Base-by-base conservation (phyloP, 2,888 invertebrate species). In the Eupeodes luniger region DNA sequence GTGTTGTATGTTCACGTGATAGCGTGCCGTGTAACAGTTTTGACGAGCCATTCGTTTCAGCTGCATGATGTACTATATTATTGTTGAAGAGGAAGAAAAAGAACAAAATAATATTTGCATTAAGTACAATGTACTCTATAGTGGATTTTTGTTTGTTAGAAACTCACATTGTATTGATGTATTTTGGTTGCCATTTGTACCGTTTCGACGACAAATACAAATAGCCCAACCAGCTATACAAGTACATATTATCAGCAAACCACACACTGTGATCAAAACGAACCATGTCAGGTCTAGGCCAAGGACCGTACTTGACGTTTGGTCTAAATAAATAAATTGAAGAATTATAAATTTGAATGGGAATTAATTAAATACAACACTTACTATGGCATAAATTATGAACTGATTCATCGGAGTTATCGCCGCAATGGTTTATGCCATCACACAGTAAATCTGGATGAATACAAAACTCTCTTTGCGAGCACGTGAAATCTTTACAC, bases 341-440 rank as follows among this genome's bases (percentile, higher is more conserved):
- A 0, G 40, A 70, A 16, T 5, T 49, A 14, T 1, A 62, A 62
- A 5, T 44, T 14, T 5, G 0, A 14, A 59, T 55, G 0, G n/a
- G 7, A 34, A 59, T 34, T 55, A 7, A 40, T 40, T 40, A 5
- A 5, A 10, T 11, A 1, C 6, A 16, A 57, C 6, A 14, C 96
- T 95, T 94, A 98, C 98, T 97, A 94, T 97, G 96, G 94, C 98
- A 98, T 91, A 97, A 95, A 89, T 96, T 96, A 91, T 96, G 96
- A 92, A 96, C 96, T 91, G 96, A 96, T 94, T 98, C 98, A 93
- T 98, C 98, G 70, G 98, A 98, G 90, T 97, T 97, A 94, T 98
- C 98, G 70, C 97, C 98, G 93, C 98, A 98, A 94, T 99, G 98
- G 94, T 98, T 97, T 90, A 98, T 96, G 82, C 97, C 97, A 94